Base-by-base conservation (phyloP, 2,113 vertebrate species). In the Pungitius pungitius region DNA sequence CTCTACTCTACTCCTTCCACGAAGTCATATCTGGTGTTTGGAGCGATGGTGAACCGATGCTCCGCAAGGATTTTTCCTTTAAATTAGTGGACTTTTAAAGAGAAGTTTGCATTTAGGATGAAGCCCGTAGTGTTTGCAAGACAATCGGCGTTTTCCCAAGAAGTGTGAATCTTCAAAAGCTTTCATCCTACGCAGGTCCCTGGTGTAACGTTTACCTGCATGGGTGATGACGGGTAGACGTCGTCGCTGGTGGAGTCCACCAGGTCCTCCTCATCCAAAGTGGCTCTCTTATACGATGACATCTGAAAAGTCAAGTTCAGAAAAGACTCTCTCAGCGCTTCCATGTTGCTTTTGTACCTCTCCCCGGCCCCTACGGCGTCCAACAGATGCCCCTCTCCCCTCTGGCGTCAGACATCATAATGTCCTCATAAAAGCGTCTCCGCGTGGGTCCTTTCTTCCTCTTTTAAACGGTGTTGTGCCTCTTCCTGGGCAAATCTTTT, bases 201-300 rank as follows among this genome's bases (percentile, higher is more conserved):
- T 37, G 30, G 10, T n/a, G 3, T 24, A 42, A 40, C 10, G 17
- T 90, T 63, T 93, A 96, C 96, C 96, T 97, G 96, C 81, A 96
- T 84, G 39, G 93, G 93, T 0, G 95, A 93, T 12, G 96, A 94
- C 14, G 95, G 94, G 86, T 96, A 97, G 40, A 93, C 84, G 17
- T 97, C 96, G 3, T 98, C 96, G 0, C 92, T 78, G 4, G 93
- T 85, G 12, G 96, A 94, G 64, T 97, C 96, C 85, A 97, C 90
- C 82, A 98, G 92, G 33, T 98, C 96, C 78, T 99, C 97, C 3
- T 99, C 97, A 0, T 99, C 97, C 90, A 97, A 81, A 0, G 97
- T 99, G 0, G 97, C 96, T 66, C 96, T 92, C 84, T 96, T 99
- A 89, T 99, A 99, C 3, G 95, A 89, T 11, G 97, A 98, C 97